Conservation (phyloP, 2,113 vertebrate species). For the Chaetodon trifascialis region DNA sequence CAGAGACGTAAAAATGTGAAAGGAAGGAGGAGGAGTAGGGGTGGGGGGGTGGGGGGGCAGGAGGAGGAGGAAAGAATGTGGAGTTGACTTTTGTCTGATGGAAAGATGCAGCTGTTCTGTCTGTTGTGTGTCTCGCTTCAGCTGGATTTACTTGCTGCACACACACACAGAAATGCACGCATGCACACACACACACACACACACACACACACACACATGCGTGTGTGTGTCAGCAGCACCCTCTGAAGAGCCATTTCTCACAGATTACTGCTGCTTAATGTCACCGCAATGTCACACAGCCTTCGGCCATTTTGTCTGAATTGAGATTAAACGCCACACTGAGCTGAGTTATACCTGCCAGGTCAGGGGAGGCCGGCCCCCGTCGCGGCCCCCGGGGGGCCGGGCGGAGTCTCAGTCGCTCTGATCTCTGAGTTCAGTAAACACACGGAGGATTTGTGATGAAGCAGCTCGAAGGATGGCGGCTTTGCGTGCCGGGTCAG, state of each 20-base stretch:
- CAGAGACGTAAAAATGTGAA: background rate
- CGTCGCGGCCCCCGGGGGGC: background rate
- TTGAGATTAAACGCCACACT: slow-evolving; percentile 46
- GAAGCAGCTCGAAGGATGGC: fast-evolving
- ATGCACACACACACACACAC: background rate
- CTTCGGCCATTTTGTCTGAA: slow-evolving; percentile 48
- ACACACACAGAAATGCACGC: background rate
- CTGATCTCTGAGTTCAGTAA: background rate
- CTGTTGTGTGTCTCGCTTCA: slow-evolving; percentile 12
- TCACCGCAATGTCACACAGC: slow-evolving; percentile 51
- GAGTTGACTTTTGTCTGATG: background rate
- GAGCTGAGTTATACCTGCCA: slow-evolving; percentile 43
- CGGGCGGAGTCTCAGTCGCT: background rate
- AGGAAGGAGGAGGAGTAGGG: background rate
- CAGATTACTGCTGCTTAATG: slow-evolving; percentile 60
- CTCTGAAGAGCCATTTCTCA: slow-evolving; percentile 48
- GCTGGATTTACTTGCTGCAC: background rate
- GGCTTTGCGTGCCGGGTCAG: background rate
- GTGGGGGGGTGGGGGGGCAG: too few species aligned
- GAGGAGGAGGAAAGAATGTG: background rate
- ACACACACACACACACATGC: background rate
- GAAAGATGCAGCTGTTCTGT: background rate
- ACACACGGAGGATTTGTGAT: background rate
- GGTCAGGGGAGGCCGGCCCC: background rate
- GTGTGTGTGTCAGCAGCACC: background rate